A percentile compares a stretch with the other conserved stretches of the same genome.
phyloP scores from a whole-genome alignment of 2,797 vertebrate genomes.

The Intellagama lesueurii region DNA sequence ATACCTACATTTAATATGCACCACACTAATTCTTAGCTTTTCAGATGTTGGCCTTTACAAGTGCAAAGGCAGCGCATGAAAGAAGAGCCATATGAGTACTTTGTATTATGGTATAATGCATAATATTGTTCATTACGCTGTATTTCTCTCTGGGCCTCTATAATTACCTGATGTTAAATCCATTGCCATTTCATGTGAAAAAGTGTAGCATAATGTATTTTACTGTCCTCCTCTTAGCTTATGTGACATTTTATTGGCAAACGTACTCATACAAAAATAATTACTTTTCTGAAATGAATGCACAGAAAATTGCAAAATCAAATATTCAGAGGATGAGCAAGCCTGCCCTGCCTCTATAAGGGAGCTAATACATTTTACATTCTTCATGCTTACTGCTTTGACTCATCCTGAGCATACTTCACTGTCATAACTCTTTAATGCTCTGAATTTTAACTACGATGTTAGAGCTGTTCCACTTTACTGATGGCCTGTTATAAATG shows the following conservation, averaged over 20 bases:
- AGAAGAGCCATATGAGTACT: constrained; percentile 40
- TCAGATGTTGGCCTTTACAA: constrained; percentile 1
- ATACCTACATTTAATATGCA: not conserved
- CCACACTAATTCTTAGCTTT: not conserved
- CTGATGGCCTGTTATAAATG: constrained; percentile 14
- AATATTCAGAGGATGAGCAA: constrained; percentile 50
- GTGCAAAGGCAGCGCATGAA: constrained; percentile 27
- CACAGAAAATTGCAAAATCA: constrained; percentile 55
- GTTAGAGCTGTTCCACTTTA: constrained; percentile 44
- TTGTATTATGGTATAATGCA: constrained; percentile 36
- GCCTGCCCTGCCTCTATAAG: constrained; percentile 55
- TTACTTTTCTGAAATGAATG: constrained; percentile 61
- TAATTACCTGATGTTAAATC: constrained; percentile 58
- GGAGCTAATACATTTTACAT: constrained; percentile 58
- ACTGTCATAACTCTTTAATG: constrained; percentile 36
- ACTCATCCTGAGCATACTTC: constrained; percentile 50
- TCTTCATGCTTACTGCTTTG: constrained; percentile 56
- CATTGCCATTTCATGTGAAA: constrained; percentile 62
- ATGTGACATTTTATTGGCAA: constrained; percentile 62
- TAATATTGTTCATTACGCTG: constrained; percentile 51
- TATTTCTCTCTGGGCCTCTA: constrained; percentile 48
- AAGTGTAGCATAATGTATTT: constrained; percentile 55
- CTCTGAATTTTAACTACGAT: constrained; percentile 62
- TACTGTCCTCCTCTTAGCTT: constrained; percentile 47
- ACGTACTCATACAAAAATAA: constrained; percentile 54